phyloP scores from a whole-genome alignment of 2,113 vertebrate genomes.

The Entomyzon cyanotis region DNA sequence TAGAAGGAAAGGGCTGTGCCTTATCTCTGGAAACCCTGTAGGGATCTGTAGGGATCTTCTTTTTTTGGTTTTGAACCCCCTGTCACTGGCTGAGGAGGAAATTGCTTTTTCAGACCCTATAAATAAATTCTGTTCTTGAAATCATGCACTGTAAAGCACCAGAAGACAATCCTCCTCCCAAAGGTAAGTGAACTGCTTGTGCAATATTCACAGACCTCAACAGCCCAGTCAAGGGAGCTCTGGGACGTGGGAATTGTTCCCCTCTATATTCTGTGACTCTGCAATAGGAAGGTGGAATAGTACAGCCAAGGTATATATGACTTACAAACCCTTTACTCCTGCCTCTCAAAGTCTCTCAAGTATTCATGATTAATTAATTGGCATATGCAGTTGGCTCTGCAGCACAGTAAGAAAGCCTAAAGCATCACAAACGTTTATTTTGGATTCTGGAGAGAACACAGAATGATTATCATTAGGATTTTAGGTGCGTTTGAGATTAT shows the following conservation, averaged over 20 bases:
- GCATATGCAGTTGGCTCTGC: background rate
- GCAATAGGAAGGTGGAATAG: background rate
- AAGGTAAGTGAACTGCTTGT: background rate
- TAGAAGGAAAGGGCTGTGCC: background rate
- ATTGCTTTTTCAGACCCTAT: background rate
- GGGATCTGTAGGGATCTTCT: background rate
- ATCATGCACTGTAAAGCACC: background rate
- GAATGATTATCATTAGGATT: background rate
- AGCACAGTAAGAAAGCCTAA: background rate
- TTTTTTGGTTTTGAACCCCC: background rate
- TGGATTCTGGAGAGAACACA: background rate
- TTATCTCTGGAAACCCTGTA: background rate
- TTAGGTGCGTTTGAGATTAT: background rate
- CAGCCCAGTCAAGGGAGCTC: background rate
- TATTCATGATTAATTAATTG: constrained; percentile 18
- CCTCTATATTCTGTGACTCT: background rate
- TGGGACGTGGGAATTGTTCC: background rate
- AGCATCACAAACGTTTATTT: background rate
- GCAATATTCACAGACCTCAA: background rate
- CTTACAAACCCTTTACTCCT: background rate
- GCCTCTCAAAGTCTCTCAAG: background rate
- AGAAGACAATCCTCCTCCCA: background rate
- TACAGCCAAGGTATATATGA: background rate
- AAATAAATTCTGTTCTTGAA: background rate
- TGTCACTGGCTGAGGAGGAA: background rate